Evolutionary conservation across 2,888 invertebrate genomes (phyloP).

Genomic region (Morinoia aosen): DNA sequence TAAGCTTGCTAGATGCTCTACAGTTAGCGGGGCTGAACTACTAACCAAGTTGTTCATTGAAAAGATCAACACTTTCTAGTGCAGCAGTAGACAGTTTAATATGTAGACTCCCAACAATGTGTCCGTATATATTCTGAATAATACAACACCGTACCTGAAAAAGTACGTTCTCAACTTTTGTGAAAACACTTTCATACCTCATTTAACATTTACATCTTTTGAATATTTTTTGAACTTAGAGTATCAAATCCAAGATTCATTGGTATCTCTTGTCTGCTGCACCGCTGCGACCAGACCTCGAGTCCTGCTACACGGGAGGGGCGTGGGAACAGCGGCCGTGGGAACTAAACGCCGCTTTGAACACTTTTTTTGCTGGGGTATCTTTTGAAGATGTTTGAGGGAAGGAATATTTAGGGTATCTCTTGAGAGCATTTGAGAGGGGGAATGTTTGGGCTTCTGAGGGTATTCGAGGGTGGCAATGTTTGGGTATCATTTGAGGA

Average conservation of each 20-base stretch:
- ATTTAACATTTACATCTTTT: not conserved
- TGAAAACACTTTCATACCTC: not conserved
- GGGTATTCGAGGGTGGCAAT: no score
- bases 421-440: not conserved
- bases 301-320: not conserved
- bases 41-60: not conserved
- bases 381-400: not conserved
- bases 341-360: not conserved
- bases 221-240: not conserved
- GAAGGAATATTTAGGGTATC: not conserved
- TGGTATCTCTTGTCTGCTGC: not conserved
- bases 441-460: not conserved
- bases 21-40: not conserved
- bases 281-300: not conserved
- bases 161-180: not conserved
- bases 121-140: not conserved
- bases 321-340: not conserved
- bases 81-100: not conserved
- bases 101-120: not conserved
- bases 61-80: not conserved
- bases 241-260: not conserved
- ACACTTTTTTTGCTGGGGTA: not conserved
- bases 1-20: not conserved
- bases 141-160: not conserved
- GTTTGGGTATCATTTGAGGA: not conserved